Evolutionary conservation across 2,113 vertebrate genomes (phyloP), one percentile per base, ranked within the genome.

Genomic region (Hystrix brachyura): DNA sequence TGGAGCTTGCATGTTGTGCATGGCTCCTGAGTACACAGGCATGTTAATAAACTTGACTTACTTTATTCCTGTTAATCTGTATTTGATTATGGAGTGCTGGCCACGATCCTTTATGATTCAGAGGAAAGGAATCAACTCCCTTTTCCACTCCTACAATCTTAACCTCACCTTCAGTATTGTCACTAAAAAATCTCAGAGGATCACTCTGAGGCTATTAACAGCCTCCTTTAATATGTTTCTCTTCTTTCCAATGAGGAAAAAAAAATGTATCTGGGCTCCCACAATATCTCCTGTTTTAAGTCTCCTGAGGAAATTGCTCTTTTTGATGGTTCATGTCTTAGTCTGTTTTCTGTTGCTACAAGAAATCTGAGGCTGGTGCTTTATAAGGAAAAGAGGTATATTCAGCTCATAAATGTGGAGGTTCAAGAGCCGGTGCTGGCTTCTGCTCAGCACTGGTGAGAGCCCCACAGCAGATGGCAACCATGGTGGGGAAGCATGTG

Each of bases 101-200:
- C 43, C 38, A 46, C 48, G 27, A 48, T 48, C 11, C 12, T 27
- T 76, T 76, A 46, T 74, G 21, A 32, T 32, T 14, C 1, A 14
- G 12, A 78, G 27, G 48, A 78, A 53, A 78, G 14, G 27, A 51
- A 32, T 78, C 43, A 23, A 78, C 14, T 51, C 27, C 72, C 25
- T 17, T 51, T 78, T 51, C 46, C 27, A 18, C 46, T 78, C 27
- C 27, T 78, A 78, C 32, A 78, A 53, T 51, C 27, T 59, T 46
- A 27, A 34, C 7, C 57, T 53, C n/a, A 14, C 48, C 69, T 83
- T 91, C 62, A 69, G 85, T 32, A 92, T 72, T 60, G n/a, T 53
- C 25, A 72, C 46, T 59, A 32, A 46, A 84, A 79, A 74, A 38
- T 53, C 93, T 79, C 95, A 93, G 46, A 84, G 87, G 48, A 67